Evolutionary conservation across 2,797 vertebrate species (phyloP).

Genomic region (Gymnothorax reevesii): DNA sequence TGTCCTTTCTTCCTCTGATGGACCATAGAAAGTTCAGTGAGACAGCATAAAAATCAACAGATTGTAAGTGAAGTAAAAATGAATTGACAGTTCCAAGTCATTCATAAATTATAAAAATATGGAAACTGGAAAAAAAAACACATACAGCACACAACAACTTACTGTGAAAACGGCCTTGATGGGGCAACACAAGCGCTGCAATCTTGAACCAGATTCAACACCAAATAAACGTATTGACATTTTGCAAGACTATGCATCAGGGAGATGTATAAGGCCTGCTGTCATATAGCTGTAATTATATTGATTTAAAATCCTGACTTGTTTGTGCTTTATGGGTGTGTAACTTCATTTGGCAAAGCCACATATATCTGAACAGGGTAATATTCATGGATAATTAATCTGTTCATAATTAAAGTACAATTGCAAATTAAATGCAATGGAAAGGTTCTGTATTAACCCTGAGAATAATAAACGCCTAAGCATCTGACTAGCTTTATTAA

Average conservation of each 20-base stretch:
- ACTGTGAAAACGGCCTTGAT: not conserved
- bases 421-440: not conserved
- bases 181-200: not conserved
- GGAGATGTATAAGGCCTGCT: not conserved
- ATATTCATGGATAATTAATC: not conserved
- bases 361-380: not conserved
- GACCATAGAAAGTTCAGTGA: not conserved
- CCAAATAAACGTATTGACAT: constrained; percentile 8
- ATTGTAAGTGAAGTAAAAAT: not conserved
- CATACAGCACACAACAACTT: not conserved
- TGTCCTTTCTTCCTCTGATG: not conserved
- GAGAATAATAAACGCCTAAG: not conserved
- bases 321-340: not conserved
- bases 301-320: not conserved
- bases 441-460: not conserved
- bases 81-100: not conserved
- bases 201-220: not conserved
- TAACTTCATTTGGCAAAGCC: not conserved
- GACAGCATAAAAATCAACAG: constrained; percentile 7
- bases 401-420: not conserved
- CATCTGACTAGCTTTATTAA: not conserved
- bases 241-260: not conserved
- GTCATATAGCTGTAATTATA: not conserved
- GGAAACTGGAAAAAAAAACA: not conserved
- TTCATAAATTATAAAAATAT: not conserved